Evolutionary conservation across 1,140 invertebrate genomes (phyloP), one percentile per base, ranked within the genome.

Genomic region (Scaptomyza graminum): DNA sequence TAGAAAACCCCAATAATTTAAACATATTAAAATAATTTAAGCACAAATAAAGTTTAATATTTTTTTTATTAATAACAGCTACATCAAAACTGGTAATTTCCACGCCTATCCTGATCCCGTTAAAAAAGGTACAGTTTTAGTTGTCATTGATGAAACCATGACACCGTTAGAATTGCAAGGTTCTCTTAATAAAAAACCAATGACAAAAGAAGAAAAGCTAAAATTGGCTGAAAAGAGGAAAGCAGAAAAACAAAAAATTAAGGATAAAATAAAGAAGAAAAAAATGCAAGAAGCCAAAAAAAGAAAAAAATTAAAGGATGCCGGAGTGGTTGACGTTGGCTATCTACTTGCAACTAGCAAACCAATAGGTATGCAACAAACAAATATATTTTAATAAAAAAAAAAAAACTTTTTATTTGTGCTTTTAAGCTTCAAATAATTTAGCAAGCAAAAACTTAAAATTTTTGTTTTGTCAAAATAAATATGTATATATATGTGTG

Each of bases 71-170:
- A 43, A 50, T 43, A 37, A 28, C 15, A 91, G 90, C 73, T 94
- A 94, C 82, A 65, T 92, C 1, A 87, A 91, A 50, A 70, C 92
- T 0, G 92, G 91, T 34, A 91, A 92, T 43, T 94, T 94, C 56
- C 93, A 94, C 63, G 90, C 90, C 5, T 93, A 92, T 76, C 94
- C 94, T 34, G 75, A 92, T 22, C 92, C 91, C 12, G 71, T 92
- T 4, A 90, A 92, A 60, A 93, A 93, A 8, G 94, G 94, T 12
- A 93, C 93, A 2, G 80, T 94, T 11, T 44, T 94, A 15, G 92
- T 95, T 25, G 87, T 92, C 2, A 93, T 93, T 2, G 93, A 93
- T 39, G 90, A 94, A 80, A 93, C 92, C 0, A 77, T 93, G 67
- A 93, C 92, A 2, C 93, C 93, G 0, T 74, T 93, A 43, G 93